Evolutionary conservation across 2,113 vertebrate species (phyloP).

Genomic region (Pogonocichla stellata): DNA sequence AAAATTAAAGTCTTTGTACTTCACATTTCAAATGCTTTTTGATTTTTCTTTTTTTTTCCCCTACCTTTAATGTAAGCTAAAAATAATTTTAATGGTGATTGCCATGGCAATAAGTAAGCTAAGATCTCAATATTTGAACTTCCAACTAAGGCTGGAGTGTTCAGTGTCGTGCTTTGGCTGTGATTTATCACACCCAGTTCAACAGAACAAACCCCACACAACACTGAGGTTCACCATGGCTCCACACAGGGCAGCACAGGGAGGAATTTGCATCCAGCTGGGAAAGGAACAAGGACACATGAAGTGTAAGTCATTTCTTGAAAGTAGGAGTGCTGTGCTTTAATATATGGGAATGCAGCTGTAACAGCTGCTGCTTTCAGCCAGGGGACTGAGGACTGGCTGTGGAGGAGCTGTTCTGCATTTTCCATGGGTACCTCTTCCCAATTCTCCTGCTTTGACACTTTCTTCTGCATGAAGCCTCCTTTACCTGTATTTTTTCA

Average conservation of each 20-base stretch:
- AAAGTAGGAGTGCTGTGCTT: not conserved
- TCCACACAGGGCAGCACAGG: not conserved
- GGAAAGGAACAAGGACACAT: not conserved
- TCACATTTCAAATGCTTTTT: not conserved
- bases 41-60: not conserved
- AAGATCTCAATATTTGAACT: slow-evolving; percentile 31
- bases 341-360: not conserved
- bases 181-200: not conserved
- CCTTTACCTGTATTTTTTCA: not conserved
- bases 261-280: not conserved
- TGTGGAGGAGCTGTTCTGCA: not conserved
- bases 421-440: not conserved
- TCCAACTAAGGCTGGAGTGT: not conserved
- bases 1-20: not conserved
- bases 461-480: not conserved
- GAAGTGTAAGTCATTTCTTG: not conserved
- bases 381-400: not conserved
- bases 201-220: not conserved
- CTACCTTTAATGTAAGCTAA: slow-evolving; percentile 39
- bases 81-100: slow-evolving; percentile 60
- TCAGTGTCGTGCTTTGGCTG: not conserved
- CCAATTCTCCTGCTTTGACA: not conserved
- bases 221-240: not conserved
- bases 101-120: slow-evolving; percentile 58
- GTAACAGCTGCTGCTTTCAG: not conserved